Conservation (phyloP, 92 coral and sea anemone species). For the Isaurus tuberculatus region DNA sequence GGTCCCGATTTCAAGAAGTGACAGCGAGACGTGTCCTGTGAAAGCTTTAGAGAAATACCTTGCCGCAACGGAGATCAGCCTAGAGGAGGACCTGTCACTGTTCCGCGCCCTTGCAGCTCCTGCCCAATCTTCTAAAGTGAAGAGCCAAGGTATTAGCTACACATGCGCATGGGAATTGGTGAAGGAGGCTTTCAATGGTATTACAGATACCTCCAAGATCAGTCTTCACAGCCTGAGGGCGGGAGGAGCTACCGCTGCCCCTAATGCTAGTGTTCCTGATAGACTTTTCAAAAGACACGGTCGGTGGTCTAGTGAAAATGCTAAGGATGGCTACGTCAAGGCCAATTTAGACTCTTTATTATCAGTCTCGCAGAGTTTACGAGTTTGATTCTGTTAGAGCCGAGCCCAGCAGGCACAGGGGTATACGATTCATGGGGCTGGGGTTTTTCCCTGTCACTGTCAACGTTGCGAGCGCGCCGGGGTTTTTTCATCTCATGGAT, state of each 20-base stretch:
- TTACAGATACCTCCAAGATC: slow-evolving; percentile 42
- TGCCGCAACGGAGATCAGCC: slow-evolving; percentile 37
- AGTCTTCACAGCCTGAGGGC: slow-evolving; percentile 27
- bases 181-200: slow-evolving; percentile 46
- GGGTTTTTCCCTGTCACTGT: slow-evolving; percentile 17
- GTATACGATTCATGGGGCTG: slow-evolving; percentile 36
- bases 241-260: slow-evolving; percentile 28
- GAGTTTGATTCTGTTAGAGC: slow-evolving; percentile 14
- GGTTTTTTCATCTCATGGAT: slow-evolving; percentile 46
- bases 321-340: slow-evolving; percentile 32
- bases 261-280: slow-evolving; percentile 42
- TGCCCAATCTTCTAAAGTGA: slow-evolving; percentile 37
- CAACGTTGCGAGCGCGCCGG: slow-evolving; percentile 18
- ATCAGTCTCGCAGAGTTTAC: too few relatives aligned
- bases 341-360: too few relatives aligned
- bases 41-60: too few relatives aligned
- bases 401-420: slow-evolving; percentile 59
- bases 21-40: slow-evolving; percentile 26
- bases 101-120: slow-evolving; percentile 57
- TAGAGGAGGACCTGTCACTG: slow-evolving; percentile 54
- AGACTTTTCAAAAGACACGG: too few relatives aligned
- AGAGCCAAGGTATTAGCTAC: slow-evolving; percentile 53
- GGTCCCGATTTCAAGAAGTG: slow-evolving; percentile 52
- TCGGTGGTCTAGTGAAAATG: slow-evolving; percentile 41
- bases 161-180: slow-evolving; percentile 57